Percentiles rank a stretch among this genome's conserved stretches.
Conservation (phyloP, 1,140 invertebrate species). For the Pseudomyrmex concolor region DNA sequence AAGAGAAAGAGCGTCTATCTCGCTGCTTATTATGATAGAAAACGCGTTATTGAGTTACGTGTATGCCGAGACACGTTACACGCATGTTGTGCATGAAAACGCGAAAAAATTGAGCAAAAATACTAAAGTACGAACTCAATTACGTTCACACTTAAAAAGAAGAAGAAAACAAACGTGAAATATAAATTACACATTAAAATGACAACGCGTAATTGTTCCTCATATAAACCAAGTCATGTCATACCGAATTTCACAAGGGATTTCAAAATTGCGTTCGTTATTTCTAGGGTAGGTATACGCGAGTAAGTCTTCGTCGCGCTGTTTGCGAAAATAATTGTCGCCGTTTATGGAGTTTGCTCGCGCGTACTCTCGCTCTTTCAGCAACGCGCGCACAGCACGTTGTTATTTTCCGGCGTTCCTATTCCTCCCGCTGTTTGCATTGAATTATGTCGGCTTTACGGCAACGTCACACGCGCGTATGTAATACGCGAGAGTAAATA, state of each 20-base stretch:
- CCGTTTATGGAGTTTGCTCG: conserved; percentile 52
- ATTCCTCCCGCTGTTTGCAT: conserved; percentile 52
- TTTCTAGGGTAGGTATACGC: conserved; percentile 6
- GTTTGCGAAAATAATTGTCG: conserved; percentile 59
- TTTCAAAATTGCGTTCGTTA: conserved; percentile 18
- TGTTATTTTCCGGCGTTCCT: conserved; percentile 45
- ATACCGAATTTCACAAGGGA: conserved; percentile 6
- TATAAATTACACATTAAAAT: too few species aligned
- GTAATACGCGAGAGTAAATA: conserved; percentile 54
- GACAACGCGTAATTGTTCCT: too few species aligned
- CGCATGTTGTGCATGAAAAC: too few species aligned
- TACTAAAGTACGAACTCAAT: background rate
- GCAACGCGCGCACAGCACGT: conserved; percentile 12
- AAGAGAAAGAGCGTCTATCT: background rate
- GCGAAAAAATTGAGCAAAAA: background rate
- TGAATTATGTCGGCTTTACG: conserved; percentile 58
- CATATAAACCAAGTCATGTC: too few species aligned
- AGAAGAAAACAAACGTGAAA: too few species aligned
- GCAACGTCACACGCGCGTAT: conserved; percentile 43
- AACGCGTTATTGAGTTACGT: background rate
- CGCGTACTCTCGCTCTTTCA: conserved; percentile 42
- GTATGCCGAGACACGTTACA: too few species aligned
- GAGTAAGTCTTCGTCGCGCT: conserved; percentile 13
- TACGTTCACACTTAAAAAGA: too few species aligned
- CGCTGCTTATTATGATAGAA: background rate